phyloP scores from a whole-genome alignment of 2,797 vertebrate species.

The Poeciliopsis presidionis region DNA sequence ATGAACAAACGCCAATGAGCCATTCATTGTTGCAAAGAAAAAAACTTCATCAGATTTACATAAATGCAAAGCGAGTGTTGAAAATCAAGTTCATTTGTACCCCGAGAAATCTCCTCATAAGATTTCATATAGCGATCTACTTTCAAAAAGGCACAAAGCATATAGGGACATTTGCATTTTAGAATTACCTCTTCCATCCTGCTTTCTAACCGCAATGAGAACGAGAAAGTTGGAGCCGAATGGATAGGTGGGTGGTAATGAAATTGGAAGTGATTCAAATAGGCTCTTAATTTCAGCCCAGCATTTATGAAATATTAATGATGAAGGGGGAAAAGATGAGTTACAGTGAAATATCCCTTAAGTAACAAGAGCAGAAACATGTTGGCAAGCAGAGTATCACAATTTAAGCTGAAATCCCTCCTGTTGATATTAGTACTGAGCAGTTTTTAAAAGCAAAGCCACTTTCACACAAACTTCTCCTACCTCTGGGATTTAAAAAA shows the following conservation, averaged over 20 bases:
- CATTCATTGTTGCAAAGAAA: slow-evolving; percentile 33
- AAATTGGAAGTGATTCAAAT: slow-evolving; percentile 79
- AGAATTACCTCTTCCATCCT: slow-evolving; percentile 44
- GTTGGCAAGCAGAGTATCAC: slow-evolving; percentile 35
- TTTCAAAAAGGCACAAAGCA: slow-evolving; percentile 21
- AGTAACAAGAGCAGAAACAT: slow-evolving; percentile 38
- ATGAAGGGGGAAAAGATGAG: slow-evolving; percentile 51
- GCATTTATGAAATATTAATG: slow-evolving; percentile 83
- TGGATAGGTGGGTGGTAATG: slow-evolving; percentile 77
- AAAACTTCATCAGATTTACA: slow-evolving; percentile 48
- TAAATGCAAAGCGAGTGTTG: slow-evolving; percentile 48
- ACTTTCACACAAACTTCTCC: slow-evolving; percentile 29
- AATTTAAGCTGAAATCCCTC: slow-evolving; percentile 29
- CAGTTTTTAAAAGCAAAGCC: slow-evolving; percentile 20
- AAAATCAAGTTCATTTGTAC: slow-evolving; percentile 3
- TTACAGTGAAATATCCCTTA: slow-evolving; percentile 48
- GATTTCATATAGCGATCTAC: slow-evolving; percentile 31
- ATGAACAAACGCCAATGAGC: slow-evolving; percentile 60
- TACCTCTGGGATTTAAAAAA: slow-evolving; percentile 49
- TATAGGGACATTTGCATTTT: slow-evolving; percentile 57
- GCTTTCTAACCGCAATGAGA: slow-evolving; percentile 51
- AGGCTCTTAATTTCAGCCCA: slow-evolving; percentile 78
- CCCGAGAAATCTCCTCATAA: slow-evolving; percentile 20
- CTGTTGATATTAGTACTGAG: not conserved
- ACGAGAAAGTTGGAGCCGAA: slow-evolving; percentile 63